Base-by-base conservation (phyloP, 2,113 vertebrate species). In the Ciconia stormi region DNA sequence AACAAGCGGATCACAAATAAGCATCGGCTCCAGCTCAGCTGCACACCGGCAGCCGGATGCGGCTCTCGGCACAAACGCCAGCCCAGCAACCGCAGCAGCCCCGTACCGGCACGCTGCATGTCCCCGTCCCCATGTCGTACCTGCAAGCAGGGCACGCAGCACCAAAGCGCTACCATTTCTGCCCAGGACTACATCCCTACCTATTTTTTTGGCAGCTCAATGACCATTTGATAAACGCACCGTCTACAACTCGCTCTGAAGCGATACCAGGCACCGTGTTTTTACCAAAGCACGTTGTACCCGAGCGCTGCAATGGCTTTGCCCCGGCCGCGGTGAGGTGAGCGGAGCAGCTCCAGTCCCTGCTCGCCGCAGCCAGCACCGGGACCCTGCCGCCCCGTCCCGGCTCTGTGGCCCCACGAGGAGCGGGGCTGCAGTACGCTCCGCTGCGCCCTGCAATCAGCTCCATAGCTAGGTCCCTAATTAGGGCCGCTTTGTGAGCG, bases 321-420 rank as follows among this genome's bases (percentile, higher is more conserved):
- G 13, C 50, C 30, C 30, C 1, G 2, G 16, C 16, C 0, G 0
- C 1, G 2, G 40, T 3, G 1, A 42, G 23, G 30, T 0, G 3
- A 58, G 27, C 1, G 2, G 40, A 70, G 55, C 40, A 55, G 30
- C 53, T 49, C 40, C 1, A 2, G 19, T 38, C 40, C 40, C 32
- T 0, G 1, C 44, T 46, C 1, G 3, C 55, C 17, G 44, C 15
- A 63, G 49, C 42, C 25, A 25, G 34, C 17, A 30, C 46, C 26
- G 8, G 0, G 32, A 32, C 9, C 59, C 47, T 16, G 2, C 26
- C 4, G 3, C 27, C 34, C 12, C 11, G 0, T 21, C 44, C 42
- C 8, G 5, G n/a, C 61, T 49, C n/a, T 7, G 25, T 1, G 2
- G 40, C 30, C 42, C 26, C 86, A 30, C 20, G 19, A 17, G 50